Conservation (phyloP, 2,888 invertebrate species). For the Hypsopygia costalis region DNA sequence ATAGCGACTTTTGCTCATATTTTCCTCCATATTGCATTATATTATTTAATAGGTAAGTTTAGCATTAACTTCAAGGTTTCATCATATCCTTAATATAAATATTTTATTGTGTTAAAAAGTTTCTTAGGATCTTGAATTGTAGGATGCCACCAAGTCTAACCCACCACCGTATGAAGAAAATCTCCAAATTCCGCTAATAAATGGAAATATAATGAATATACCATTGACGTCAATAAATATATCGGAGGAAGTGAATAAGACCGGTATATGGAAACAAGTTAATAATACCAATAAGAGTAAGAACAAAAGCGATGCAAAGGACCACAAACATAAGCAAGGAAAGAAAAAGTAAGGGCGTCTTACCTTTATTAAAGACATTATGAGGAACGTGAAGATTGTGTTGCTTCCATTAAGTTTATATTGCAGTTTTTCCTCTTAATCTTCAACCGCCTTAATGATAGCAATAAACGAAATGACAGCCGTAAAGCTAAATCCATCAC, state of each 20-base stretch:
- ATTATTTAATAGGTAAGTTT: constrained; percentile 29
- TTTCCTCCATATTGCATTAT: constrained; percentile 22
- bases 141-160: constrained; percentile 71
- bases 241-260: constrained; percentile 95
- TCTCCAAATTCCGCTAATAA: constrained; percentile 92
- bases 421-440: neutral
- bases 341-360: constrained; percentile 66
- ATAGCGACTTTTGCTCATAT: constrained; percentile 20
- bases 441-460: neutral
- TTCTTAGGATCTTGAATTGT: constrained; percentile 49
- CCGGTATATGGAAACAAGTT: constrained; percentile 96
- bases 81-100: constrained; percentile 8
- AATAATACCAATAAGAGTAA: constrained; percentile 84
- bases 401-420: neutral
- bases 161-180: constrained; percentile 81
- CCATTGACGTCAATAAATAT: constrained; percentile 93
- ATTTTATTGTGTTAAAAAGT: constrained; percentile 16
- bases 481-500: neutral
- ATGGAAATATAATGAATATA: constrained; percentile 94
- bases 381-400: too few species aligned
- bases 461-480: neutral
- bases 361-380: too few species aligned
- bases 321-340: constrained; percentile 54
- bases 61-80: constrained; percentile 10
- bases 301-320: constrained; percentile 47